Evolutionary conservation across 92 coral and sea anemone genomes (phyloP).

Genomic region (Isaurus tuberculatus): DNA sequence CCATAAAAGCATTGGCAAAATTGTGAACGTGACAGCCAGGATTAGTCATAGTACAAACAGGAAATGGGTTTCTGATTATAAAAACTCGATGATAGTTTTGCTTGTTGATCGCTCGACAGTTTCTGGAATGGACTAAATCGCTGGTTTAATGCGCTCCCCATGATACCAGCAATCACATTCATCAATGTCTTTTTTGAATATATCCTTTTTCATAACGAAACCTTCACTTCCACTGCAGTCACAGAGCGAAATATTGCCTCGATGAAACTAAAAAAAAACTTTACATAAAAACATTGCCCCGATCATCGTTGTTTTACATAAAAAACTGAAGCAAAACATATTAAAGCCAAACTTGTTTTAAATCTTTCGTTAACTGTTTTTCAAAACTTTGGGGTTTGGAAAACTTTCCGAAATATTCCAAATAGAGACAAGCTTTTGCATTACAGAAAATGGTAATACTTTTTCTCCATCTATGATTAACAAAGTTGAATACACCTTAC

Average conservation of each 20-base stretch:
- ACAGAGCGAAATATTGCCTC: background rate
- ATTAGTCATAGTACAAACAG: slow-evolving; percentile 9
- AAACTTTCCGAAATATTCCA: too few species aligned
- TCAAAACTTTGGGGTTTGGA: background rate
- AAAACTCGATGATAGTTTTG: slow-evolving; percentile 9
- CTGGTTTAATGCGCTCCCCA: background rate
- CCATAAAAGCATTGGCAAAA: slow-evolving; percentile 5
- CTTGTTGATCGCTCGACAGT: slow-evolving; percentile 16
- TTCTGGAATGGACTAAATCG: background rate
- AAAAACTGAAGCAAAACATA: background rate
- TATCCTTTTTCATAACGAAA: background rate
- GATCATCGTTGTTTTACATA: background rate
- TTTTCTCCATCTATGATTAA: too few species aligned
- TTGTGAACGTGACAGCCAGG: slow-evolving; percentile 26
- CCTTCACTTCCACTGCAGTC: background rate
- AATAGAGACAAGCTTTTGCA: background rate
- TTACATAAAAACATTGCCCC: background rate
- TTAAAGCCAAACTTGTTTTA: background rate
- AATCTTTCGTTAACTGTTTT: too few species aligned
- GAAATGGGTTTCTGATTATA: slow-evolving; percentile 24
- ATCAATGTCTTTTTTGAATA: background rate
- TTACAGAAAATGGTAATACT: background rate
- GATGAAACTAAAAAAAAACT: slow-evolving; percentile 10
- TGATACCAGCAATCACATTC: background rate
- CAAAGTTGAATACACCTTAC: too few species aligned